phyloP scores from a whole-genome alignment of 2,888 invertebrate genomes.

The Lathronympha strigana region DNA sequence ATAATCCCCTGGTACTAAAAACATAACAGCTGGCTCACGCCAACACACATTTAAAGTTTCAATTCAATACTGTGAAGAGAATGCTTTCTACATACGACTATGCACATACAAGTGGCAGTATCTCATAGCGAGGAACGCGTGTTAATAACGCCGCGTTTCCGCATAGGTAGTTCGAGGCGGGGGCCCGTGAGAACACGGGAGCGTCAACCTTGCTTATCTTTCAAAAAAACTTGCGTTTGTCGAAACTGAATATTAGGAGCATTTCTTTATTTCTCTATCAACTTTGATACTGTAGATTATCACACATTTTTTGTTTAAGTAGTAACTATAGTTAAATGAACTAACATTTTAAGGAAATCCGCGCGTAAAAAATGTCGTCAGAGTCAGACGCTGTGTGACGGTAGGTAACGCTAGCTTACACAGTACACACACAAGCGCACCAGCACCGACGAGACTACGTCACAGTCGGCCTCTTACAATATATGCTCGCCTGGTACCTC shows the following conservation, averaged over 20 bases:
- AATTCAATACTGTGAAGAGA: constrained; percentile 63
- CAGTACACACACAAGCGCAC: constrained; percentile 67
- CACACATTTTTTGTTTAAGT: neutral
- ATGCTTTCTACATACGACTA: constrained; percentile 63
- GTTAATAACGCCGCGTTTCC: constrained; percentile 82
- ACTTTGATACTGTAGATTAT: neutral
- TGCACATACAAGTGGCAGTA: constrained; percentile 75
- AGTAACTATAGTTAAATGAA: neutral
- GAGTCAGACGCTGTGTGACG: constrained; percentile 61
- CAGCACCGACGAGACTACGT: constrained; percentile 60
- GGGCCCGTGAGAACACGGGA: constrained; percentile 76
- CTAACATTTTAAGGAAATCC: constrained; percentile 26
- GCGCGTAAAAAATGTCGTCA: constrained; percentile 48
- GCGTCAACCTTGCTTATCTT: constrained; percentile 79
- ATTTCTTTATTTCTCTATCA: neutral
- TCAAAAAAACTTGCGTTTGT: constrained; percentile 28
- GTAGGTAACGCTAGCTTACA: constrained; percentile 72
- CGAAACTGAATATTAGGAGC: constrained; percentile 11
- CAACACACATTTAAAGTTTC: constrained; percentile 60
- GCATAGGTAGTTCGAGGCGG: constrained; percentile 78
- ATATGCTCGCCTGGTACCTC: constrained; percentile 77
- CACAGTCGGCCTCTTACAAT: constrained; percentile 70
- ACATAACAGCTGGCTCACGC: constrained; percentile 75
- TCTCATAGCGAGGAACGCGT: constrained; percentile 80
- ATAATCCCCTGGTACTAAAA: constrained; percentile 71